phyloP scores from a whole-genome alignment of 2,888 invertebrate genomes.

The Megamerina dolium region DNA sequence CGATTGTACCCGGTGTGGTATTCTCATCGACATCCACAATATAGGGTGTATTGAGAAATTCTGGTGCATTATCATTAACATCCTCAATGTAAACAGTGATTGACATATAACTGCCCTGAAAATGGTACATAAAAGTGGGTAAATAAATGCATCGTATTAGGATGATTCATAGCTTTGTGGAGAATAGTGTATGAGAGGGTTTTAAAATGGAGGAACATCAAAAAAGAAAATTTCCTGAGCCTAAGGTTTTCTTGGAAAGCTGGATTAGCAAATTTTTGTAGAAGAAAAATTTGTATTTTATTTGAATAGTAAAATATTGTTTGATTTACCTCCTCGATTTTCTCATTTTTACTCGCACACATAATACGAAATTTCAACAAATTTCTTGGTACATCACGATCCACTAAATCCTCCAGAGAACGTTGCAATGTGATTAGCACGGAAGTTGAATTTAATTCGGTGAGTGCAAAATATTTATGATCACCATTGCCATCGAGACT shows the following conservation, averaged over 20 bases:
- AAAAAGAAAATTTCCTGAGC: too few relatives aligned
- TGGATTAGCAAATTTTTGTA: too few relatives aligned
- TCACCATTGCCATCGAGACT: constrained; percentile 43
- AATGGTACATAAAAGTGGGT: background rate
- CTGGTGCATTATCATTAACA: constrained; percentile 76
- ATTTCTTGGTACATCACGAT: constrained; percentile 73
- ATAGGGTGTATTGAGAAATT: constrained; percentile 74
- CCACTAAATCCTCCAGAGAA: constrained; percentile 73
- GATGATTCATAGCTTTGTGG: background rate
- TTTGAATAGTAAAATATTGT: too few relatives aligned
- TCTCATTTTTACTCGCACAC: constrained; percentile 51
- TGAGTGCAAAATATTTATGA: constrained; percentile 47
- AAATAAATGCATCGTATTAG: background rate
- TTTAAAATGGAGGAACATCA: too few relatives aligned
- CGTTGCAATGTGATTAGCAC: constrained; percentile 70
- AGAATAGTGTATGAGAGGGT: too few relatives aligned
- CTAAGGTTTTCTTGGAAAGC: too few relatives aligned
- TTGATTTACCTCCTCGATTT: constrained; percentile 41
- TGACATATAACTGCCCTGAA: constrained; percentile 73
- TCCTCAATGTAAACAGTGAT: constrained; percentile 86
- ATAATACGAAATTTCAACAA: constrained; percentile 75
- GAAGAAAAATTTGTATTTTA: too few relatives aligned
- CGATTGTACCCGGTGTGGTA: constrained; percentile 68
- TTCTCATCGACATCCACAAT: constrained; percentile 73
- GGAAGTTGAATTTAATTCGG: constrained; percentile 70